Base-by-base conservation (phyloP, 2,113 vertebrate species). In the Leucoraja erinaceus region DNA sequence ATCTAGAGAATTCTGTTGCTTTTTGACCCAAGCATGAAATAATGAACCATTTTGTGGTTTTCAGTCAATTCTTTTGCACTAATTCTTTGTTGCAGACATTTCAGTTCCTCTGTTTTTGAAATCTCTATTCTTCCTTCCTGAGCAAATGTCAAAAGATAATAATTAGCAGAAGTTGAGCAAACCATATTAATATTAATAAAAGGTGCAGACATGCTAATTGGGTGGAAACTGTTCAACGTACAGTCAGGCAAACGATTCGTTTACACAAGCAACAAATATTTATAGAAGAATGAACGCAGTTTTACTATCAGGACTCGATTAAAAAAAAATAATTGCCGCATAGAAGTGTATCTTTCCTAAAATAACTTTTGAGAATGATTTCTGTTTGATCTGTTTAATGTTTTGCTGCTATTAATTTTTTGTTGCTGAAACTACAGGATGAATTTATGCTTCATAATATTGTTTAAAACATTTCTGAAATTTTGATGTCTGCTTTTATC, bases 141-240 rank as follows among this genome's bases (percentile, higher is more conserved):
- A 88, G 83, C 59, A 66, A 88, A n/a, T 66, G 59, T 63, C 14
- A 61, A 63, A 66, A 66, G 83, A 66, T 88, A 66, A 88, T 88
- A 88, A 63, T 88, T 88, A 88, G 79, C 79, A 83, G 83, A 66
- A 88, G 83, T 88, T 88, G 59, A 88, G 61, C 83, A 88, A 88
- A 88, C 83, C n/a, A n/a, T 88, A 88, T 88, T 88, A 88, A 88
- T 88, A 88, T 88, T 88, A 63, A 88, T 88, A 88, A 88, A 88
- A 63, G 83, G 83, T 88, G 83, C 83, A 88, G 83, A 18, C 59
- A 63, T 66, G 83, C 83, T 88, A 88, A 66, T 66, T 88, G 83
- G 83, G 56, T 88, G 83, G 83, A 66, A 88, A 88, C 12, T 88
- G 59, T 88, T 88, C 63, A 63, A 88, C 83, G 11, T 63, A 88